phyloP scores from a whole-genome alignment of 2,797 vertebrate genomes.

The Ctenopoma multispine region DNA sequence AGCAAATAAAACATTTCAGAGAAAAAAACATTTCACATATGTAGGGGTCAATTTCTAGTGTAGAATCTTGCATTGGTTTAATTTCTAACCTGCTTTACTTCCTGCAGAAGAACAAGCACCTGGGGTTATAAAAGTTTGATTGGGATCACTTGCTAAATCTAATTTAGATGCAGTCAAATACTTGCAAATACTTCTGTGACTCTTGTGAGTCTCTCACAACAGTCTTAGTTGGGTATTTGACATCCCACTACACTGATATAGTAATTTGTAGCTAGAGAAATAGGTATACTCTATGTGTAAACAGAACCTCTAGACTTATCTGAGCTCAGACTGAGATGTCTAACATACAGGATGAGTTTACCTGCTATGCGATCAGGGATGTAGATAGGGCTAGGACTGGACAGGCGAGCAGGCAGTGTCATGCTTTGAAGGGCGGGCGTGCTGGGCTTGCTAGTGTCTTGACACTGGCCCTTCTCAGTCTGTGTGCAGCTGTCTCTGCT shows the following conservation, averaged over 20 bases:
- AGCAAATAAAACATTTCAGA: too few species aligned
- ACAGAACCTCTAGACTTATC: background rate
- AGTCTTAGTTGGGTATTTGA: background rate
- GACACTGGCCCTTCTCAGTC: constrained; percentile 90
- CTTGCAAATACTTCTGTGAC: too few species aligned
- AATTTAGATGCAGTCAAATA: background rate
- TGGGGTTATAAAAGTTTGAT: too few species aligned
- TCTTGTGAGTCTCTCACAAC: too few species aligned
- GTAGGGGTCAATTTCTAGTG: too few species aligned
- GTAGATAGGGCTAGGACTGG: constrained; percentile 87
- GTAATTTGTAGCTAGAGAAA: background rate
- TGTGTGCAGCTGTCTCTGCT: constrained; percentile 98
- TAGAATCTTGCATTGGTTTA: too few species aligned
- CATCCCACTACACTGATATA: background rate
- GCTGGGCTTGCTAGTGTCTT: constrained; percentile 86
- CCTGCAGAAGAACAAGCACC: too few species aligned
- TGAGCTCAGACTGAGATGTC: background rate
- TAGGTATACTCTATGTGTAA: background rate
- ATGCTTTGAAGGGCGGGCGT: constrained; percentile 82
- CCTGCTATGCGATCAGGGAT: constrained; percentile 91
- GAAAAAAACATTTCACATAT: too few species aligned
- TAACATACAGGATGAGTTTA: constrained; percentile 37
- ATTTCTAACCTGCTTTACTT: too few species aligned
- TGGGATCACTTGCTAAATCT: background rate
- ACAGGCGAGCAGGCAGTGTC: constrained; percentile 82